Evolutionary conservation across 1,140 invertebrate species (phyloP).

Genomic region (Telenomus remus): DNA sequence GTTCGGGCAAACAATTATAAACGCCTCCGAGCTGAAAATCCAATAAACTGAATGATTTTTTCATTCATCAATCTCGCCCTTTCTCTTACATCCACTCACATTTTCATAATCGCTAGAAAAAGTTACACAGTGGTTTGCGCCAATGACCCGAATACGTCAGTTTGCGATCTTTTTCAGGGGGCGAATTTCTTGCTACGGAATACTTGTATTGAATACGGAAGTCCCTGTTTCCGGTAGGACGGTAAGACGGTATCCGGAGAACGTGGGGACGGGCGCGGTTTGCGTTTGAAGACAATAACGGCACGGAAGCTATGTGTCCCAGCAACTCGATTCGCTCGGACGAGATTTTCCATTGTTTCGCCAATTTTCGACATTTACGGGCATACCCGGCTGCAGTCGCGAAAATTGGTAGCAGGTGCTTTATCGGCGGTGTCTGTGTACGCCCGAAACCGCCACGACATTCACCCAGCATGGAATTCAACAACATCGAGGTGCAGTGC

Average conservation of each 20-base stretch:
- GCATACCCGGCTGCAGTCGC: slow-evolving; percentile 29
- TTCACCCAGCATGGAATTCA: slow-evolving; percentile 55
- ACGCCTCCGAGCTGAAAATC: not conserved
- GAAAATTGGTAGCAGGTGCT: slow-evolving; percentile 59
- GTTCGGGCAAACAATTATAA: slow-evolving; percentile 1
- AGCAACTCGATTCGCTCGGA: slow-evolving; percentile 55
- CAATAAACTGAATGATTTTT: slow-evolving; percentile 10
- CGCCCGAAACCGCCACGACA: slow-evolving; percentile 49
- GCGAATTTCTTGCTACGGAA: slow-evolving; percentile 48
- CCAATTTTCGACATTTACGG: slow-evolving; percentile 57
- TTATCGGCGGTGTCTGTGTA: slow-evolving; percentile 38
- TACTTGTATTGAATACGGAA: slow-evolving; percentile 58
- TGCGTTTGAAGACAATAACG: slow-evolving; percentile 55
- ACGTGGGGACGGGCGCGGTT: slow-evolving; percentile 19
- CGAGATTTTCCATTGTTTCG: slow-evolving; percentile 58
- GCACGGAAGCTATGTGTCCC: slow-evolving; percentile 54
- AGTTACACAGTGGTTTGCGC: slow-evolving; percentile 21
- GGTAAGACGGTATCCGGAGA: slow-evolving; percentile 53
- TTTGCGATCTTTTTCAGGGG: slow-evolving; percentile 30
- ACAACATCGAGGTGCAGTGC: slow-evolving; percentile 49
- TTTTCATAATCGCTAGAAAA: slow-evolving; percentile 25
- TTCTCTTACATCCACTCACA: not conserved
- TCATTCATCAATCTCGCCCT: not conserved
- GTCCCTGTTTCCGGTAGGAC: slow-evolving; percentile 55
- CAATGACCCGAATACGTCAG: slow-evolving; percentile 39